Percentiles rank a stretch among this genome's conserved stretches.
phyloP scores from a whole-genome alignment of 1,140 invertebrate genomes.

The Drosophila setifemur region DNA sequence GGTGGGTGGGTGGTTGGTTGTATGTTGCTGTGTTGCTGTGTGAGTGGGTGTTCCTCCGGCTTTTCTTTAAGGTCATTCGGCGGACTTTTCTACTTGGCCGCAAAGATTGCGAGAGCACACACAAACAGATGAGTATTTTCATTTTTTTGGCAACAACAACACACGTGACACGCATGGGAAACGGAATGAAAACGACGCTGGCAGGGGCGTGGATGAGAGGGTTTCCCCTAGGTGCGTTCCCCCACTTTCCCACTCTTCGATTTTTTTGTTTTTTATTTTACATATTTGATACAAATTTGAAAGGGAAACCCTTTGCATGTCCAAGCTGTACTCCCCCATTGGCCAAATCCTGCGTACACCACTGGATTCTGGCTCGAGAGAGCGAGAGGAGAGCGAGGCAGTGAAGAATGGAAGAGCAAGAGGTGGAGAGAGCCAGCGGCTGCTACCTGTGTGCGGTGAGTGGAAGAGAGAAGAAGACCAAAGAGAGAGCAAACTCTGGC shows the following conservation, averaged over 20 bases:
- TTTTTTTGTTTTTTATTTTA: no score
- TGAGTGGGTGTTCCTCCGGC: neutral
- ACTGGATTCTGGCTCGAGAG: neutral
- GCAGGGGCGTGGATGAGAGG: neutral
- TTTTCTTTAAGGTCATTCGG: conserved; percentile 70
- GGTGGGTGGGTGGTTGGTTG: conserved; percentile 3
- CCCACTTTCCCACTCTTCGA: no score
- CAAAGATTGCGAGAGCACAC: conserved; percentile 10
- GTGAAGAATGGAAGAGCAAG: no score
- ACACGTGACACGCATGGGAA: conserved; percentile 59
- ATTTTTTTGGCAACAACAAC: conserved; percentile 36
- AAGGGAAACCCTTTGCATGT: no score
- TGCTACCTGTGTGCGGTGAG: neutral
- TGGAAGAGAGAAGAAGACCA: neutral
- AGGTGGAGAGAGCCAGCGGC: conserved; percentile 11
- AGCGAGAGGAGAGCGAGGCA: conserved; percentile 1
- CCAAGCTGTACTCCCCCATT: neutral
- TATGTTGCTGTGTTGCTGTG: conserved; percentile 3
- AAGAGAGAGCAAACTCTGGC: conserved; percentile 15
- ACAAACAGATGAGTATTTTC: conserved; percentile 5
- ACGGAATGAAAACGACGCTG: conserved; percentile 5
- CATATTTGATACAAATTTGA: no score
- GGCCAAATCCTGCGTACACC: neutral
- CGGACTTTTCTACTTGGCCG: conserved; percentile 55
- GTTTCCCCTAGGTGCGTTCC: no score